Conservation (phyloP, 92 coral and sea anemone species). For the Heliopora coerulea region DNA sequence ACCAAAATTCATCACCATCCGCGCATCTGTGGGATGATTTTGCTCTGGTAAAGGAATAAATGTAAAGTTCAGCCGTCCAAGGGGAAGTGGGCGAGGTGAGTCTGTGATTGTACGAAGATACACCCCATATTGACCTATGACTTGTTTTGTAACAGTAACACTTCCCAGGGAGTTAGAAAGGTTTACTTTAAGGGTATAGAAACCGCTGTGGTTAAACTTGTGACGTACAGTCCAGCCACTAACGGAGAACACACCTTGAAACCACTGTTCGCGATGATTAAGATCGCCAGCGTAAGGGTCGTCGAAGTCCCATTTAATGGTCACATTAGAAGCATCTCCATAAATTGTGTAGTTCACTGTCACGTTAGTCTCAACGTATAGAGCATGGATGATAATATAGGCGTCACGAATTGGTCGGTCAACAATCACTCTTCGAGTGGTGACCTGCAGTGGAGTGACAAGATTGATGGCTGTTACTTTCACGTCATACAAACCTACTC, state of each 20-base stretch:
- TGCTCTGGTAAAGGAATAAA: constrained; percentile 44
- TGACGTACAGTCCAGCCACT: constrained; percentile 33
- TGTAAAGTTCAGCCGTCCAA: constrained; percentile 58
- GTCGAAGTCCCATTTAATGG: constrained; percentile 65
- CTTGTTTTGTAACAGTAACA: background rate
- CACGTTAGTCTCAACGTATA: constrained; percentile 34
- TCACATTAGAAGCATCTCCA: constrained; percentile 52
- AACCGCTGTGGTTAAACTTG: constrained; percentile 51
- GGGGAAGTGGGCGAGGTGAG: constrained; percentile 73
- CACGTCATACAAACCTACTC: constrained; percentile 50
- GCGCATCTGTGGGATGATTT: constrained; percentile 80
- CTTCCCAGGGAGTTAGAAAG: constrained; percentile 61
- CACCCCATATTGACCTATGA: constrained; percentile 60
- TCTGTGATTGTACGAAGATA: constrained; percentile 36
- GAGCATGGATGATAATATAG: constrained; percentile 15
- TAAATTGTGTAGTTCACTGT: constrained; percentile 46
- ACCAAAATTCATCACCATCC: constrained; percentile 62
- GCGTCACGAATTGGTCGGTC: constrained; percentile 57
- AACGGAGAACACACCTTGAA: constrained; percentile 47
- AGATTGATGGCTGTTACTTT: constrained; percentile 53
- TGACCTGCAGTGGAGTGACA: constrained; percentile 49
- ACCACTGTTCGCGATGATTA: constrained; percentile 9
- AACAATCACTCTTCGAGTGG: constrained; percentile 43
- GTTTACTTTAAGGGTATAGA: constrained; percentile 41
- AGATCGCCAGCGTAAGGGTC: constrained; percentile 43